A percentile compares a stretch with the other conserved stretches of the same genome.
Evolutionary conservation across 2,797 vertebrate genomes (phyloP).

Genomic region (Sardinella longiceps): DNA sequence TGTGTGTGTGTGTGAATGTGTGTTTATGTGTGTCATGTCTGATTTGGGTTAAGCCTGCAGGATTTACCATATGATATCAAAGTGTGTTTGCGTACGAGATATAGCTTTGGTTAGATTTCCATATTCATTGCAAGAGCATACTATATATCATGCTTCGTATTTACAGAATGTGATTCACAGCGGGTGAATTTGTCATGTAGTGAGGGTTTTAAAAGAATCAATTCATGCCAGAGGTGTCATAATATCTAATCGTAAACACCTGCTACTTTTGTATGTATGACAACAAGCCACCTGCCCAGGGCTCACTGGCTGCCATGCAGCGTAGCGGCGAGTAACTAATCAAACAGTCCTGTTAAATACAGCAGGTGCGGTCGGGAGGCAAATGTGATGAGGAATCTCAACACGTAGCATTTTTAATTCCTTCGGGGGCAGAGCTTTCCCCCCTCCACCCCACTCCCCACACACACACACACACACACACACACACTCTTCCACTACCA

Average conservation of each 20-base stretch:
- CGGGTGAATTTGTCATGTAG: neutral
- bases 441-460: neutral
- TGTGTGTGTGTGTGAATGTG: neutral
- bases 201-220: neutral
- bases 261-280: constrained; percentile 1
- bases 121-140: neutral
- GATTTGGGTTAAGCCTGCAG: neutral
- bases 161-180: neutral
- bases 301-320: neutral
- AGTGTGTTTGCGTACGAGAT: neutral
- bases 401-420: neutral
- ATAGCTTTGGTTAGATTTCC: neutral
- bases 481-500: too few relatives aligned
- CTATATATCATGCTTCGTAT: neutral
- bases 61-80: neutral
- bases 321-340: neutral
- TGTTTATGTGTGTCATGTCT: neutral
- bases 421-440: neutral
- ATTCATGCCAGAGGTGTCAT: neutral
- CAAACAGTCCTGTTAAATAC: constrained; percentile 9
- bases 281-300: neutral
- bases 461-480: too few relatives aligned
- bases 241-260: neutral
- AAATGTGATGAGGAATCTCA: neutral
- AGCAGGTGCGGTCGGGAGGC: neutral